A percentile compares a stretch with the other conserved stretches of the same genome.
Conservation (phyloP, 2,113 vertebrate genomes). For the Cinclus mexicanus region DNA sequence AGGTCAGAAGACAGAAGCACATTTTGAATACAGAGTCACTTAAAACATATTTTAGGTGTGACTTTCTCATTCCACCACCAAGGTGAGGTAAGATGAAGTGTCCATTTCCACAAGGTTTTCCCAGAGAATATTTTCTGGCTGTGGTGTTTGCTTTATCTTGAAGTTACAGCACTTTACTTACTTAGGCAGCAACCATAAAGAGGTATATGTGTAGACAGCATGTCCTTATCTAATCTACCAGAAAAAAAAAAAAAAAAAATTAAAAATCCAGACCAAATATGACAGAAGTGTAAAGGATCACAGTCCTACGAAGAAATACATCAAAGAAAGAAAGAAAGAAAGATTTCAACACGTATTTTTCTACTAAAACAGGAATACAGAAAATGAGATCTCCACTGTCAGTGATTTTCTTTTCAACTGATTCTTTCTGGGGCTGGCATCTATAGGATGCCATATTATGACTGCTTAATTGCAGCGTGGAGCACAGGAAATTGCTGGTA, state of each 20-base stretch:
- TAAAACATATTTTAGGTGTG: not conserved
- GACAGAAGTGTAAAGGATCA: constrained; percentile 16
- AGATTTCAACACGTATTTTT: not conserved
- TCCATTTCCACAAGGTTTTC: not conserved
- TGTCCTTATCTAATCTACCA: not conserved
- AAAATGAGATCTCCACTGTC: constrained; percentile 8
- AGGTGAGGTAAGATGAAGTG: not conserved
- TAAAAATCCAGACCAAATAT: constrained; percentile 7
- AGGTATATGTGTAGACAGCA: not conserved
- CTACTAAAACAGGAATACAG: constrained; percentile 11
- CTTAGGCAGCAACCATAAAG: not conserved
- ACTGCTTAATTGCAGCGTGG: constrained; percentile 64
- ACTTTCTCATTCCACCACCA: not conserved
- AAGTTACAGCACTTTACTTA: not conserved
- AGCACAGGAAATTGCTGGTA: constrained; percentile 53
- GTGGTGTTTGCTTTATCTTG: not conserved
- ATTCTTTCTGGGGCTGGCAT: constrained; percentile 49
- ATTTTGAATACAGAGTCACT: not conserved
- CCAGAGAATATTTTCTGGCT: not conserved
- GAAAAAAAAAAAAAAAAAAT: not conserved
- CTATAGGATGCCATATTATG: constrained; percentile 58
- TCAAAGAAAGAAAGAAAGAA: not conserved
- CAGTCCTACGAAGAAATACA: not conserved
- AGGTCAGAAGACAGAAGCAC: not conserved
- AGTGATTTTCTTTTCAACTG: constrained; percentile 39